Conservation (phyloP, 2,113 vertebrate species). For the Tympanuchus pallidicinctus region DNA sequence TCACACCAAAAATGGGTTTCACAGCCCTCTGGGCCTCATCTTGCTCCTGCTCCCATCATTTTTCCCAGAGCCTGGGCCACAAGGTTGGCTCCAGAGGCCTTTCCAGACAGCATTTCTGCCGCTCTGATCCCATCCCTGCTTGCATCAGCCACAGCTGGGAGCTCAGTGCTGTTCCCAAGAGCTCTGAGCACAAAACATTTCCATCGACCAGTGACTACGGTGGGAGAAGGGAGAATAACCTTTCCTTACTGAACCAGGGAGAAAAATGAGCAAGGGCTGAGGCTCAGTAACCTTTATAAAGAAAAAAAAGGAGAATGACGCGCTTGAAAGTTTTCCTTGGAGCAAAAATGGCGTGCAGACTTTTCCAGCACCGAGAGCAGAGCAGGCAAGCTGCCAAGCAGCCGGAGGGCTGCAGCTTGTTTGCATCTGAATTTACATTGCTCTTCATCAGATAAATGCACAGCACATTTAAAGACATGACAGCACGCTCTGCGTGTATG, state of each 20-base stretch:
- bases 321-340: constrained; percentile 8
- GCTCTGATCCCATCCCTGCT: background rate
- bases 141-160: background rate
- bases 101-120: background rate
- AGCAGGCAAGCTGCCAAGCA: constrained; percentile 32
- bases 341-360: background rate
- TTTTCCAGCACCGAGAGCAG: background rate
- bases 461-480: background rate
- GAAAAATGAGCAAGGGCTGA: background rate
- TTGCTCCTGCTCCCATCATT: background rate
- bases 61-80: no score
- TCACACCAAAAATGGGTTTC: background rate
- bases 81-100: background rate
- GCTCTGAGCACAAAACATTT: background rate
- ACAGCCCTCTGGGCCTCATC: background rate
- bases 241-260: background rate
- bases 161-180: background rate
- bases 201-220: background rate
- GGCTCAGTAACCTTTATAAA: constrained; percentile 21
- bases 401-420: background rate
- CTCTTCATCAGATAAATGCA: constrained; percentile 18
- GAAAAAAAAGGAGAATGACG: background rate
- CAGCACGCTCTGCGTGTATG: background rate
- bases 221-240: background rate
- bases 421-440: constrained; percentile 41